Evolutionary conservation across 2,797 vertebrate species (phyloP), one percentile per base, ranked within the genome.

Genomic region (Melanotaenia pygmaea): DNA sequence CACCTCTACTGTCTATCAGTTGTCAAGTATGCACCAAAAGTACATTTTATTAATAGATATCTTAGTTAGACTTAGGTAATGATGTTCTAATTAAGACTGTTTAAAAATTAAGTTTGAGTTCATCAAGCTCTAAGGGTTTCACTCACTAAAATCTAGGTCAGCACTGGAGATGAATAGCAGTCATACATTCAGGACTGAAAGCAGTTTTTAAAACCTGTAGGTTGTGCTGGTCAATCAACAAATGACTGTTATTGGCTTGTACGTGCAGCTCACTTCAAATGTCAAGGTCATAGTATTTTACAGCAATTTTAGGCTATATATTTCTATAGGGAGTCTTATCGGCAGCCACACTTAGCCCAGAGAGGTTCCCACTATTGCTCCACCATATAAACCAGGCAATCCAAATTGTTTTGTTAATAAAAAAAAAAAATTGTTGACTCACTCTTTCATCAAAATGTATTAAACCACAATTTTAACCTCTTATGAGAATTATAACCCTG

Each of bases 131-230:
- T 70, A 40, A 26, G 11, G 18, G 58, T 67, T 80, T 69, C 16
- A 43, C 65, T 60, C 38, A 53, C 58, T 62, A 67, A 58, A 72
- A 80, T 83, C 59, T 76, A 79, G 67, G 69, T 76, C 76, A 81
- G n/a, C 40, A 10, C 24, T 18, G 43, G 14, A 60, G 50, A 67
- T 0, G 10, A 64, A 70, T 14, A 58, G 47, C 56, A 60, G 43
- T 67, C 3, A 30, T 57, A 54, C 72, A 9, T 63, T 57, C 35
- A 40, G 40, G 54, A 43, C 18, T 24, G 24, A 53, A 66, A 63
- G 3, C 0, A 24, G 43, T 63, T 45, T 14, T 34, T 22, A 38
- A 67, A 77, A 59, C n/a, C 54, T 70, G 60, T 32, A 64, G 3
- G 11, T 53, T 68, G 35, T 47, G 56, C 24, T 57, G 18, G n/a